Conservation (phyloP, 2,888 invertebrate genomes). For the Leucozona laternaria region DNA sequence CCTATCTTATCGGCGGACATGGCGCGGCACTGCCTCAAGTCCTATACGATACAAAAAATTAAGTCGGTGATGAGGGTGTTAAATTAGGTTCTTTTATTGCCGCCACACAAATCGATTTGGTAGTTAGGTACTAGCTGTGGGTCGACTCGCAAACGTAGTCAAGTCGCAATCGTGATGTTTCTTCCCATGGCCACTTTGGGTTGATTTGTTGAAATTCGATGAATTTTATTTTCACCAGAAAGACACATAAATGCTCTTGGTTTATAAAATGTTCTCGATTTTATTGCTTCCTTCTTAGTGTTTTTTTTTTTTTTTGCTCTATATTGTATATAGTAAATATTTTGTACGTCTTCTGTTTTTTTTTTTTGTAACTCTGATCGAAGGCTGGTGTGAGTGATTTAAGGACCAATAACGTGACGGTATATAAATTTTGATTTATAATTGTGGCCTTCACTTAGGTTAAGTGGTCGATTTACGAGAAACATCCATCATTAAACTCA, state of each 20-base stretch:
- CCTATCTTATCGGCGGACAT: not conserved
- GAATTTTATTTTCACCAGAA: slow-evolving; percentile 30
- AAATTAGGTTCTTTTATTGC: slow-evolving; percentile 72
- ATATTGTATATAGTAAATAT: not conserved
- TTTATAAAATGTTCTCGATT: slow-evolving; percentile 44
- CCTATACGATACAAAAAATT: slow-evolving; percentile 18
- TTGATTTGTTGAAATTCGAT: slow-evolving; percentile 72
- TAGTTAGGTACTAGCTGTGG: slow-evolving; percentile 45
- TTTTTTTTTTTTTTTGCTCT: not conserved
- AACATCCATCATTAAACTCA: slow-evolving; percentile 64
- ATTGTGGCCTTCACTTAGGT: slow-evolving; percentile 70
- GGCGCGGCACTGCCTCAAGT: not conserved
- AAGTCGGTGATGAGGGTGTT: slow-evolving; percentile 56
- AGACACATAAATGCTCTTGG: slow-evolving; percentile 50
- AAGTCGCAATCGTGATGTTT: slow-evolving; percentile 51
- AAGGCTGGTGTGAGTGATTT: slow-evolving; percentile 6
- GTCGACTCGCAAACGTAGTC: slow-evolving; percentile 15
- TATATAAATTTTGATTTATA: slow-evolving; percentile 74
- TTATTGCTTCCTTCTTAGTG: slow-evolving; percentile 26
- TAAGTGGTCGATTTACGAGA: slow-evolving; percentile 70
- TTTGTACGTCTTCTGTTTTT: slow-evolving; percentile 50
- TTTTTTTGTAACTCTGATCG: slow-evolving; percentile 8
- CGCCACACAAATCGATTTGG: slow-evolving; percentile 74
- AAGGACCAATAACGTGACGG: slow-evolving; percentile 64
- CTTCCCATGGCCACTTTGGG: slow-evolving; percentile 62